Evolutionary conservation across 2,797 vertebrate genomes (phyloP).

Genomic region (Caiman crocodilus): DNA sequence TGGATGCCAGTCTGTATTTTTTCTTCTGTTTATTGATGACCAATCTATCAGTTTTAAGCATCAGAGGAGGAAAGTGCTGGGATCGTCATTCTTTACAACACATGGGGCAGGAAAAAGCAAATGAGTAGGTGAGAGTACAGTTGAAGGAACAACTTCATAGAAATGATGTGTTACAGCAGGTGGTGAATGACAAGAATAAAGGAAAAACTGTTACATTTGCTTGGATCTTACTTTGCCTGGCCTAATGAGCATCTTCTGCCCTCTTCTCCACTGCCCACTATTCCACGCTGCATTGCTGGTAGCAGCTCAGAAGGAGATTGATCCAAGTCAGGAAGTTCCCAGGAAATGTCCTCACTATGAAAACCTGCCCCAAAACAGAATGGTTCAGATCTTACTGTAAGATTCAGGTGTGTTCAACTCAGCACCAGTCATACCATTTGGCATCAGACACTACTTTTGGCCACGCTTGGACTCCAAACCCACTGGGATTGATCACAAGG

Average conservation of each 20-base stretch:
- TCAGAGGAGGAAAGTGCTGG: neutral
- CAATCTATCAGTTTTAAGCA: neutral
- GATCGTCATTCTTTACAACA: neutral
- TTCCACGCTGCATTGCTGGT: neutral
- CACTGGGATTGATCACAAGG: neutral
- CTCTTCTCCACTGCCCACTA: neutral
- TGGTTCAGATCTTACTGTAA: neutral
- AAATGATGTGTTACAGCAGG: neutral
- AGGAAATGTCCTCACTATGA: no score
- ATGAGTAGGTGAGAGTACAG: neutral
- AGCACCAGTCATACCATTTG: neutral
- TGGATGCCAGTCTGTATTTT: no score
- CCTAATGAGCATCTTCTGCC: neutral
- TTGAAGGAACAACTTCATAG: neutral
- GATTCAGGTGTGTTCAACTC: neutral
- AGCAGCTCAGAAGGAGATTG: neutral
- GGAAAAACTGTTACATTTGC: neutral
- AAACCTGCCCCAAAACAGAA: neutral
- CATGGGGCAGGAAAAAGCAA: neutral
- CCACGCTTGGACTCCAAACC: neutral
- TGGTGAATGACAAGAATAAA: neutral
- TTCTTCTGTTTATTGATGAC: neutral
- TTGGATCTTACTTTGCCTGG: neutral
- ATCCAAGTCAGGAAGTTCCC: no score
- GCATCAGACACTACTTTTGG: neutral